Evolutionary conservation across 1,140 invertebrate species (phyloP).

Genomic region (Dryas iulia): DNA sequence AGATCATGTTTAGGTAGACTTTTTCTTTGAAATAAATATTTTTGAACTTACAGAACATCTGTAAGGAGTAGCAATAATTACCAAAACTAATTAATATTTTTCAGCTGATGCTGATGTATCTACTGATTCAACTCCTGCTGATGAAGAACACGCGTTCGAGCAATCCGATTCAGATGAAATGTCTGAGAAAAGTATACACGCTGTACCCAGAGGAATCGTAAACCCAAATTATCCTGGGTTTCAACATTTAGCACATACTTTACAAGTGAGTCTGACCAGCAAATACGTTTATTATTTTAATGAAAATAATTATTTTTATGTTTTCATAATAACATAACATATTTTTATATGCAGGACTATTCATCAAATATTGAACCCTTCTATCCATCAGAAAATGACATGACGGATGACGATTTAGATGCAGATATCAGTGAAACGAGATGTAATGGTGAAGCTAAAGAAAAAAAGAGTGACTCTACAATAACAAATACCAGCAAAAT

Average conservation of each 20-base stretch:
- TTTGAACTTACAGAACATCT: neutral
- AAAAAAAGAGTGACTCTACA: neutral
- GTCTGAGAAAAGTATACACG: constrained; percentile 64
- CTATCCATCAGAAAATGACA: constrained; percentile 75
- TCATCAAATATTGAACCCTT: constrained; percentile 67
- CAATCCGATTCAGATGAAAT: constrained; percentile 75
- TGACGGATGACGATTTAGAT: constrained; percentile 73
- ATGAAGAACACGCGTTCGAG: constrained; percentile 64
- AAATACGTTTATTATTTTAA: neutral
- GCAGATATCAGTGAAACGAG: constrained; percentile 44
- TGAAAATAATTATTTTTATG: neutral
- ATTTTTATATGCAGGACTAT: constrained; percentile 57
- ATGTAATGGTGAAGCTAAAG: neutral
- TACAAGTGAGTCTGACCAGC: constrained; percentile 76
- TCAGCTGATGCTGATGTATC: constrained; percentile 44
- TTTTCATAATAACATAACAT: constrained; percentile 9
- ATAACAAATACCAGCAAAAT: neutral
- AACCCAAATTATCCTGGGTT: constrained; percentile 90
- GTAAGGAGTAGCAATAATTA: no score
- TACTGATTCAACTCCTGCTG: constrained; percentile 44
- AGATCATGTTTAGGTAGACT: neutral
- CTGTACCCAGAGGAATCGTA: constrained; percentile 84
- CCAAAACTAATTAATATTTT: constrained; percentile 5
- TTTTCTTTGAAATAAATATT: neutral
- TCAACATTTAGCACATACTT: constrained; percentile 82